Evolutionary conservation across 92 coral and sea anemone species (phyloP), one percentile per base, ranked within the genome.

Genomic region (Palythoa heliodiscus): DNA sequence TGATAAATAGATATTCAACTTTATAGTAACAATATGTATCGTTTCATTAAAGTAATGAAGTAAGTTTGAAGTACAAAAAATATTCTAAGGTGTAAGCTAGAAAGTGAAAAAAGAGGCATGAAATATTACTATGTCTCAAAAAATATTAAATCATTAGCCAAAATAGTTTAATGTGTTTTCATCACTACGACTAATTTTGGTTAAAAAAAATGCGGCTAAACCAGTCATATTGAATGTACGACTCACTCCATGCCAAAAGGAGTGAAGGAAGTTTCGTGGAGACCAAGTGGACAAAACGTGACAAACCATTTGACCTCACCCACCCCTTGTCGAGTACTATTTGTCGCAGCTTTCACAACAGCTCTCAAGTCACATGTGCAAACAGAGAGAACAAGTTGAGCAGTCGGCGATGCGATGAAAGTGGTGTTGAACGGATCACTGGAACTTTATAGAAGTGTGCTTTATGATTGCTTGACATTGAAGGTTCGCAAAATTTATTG

Each of bases 291-390:
- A 11, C 40, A 17, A 69, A n/a, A 54, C 64, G 67, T 53, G 47
- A 53, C 57, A 10, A 73, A 52, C 20, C 12, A 48, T 9, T 73
- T 52, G 39, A 76, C 48, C 81, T 43, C 10, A 67, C 84, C 84
- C 74, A 24, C 43, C 84, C 84, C 84, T 29, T 0, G 60, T 80
- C 16, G 55, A 80, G 52, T 80, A 15, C 24, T 24, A 22, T 80
- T 79, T 80, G 84, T 80, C 84, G 29, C 81, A 54, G 47, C 66
- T 35, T 54, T 66, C 52, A 29, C 20, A 11, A 24, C 73, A 69
- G 39, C 25, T 25, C 19, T 40, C 39, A 24, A 39, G 84, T 80
- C 84, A 80, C 84, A 80, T 80, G 84, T 80, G 74, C 84, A 80
- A 80, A 80, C 73, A 80, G 14, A 13, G 4, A 9, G n/a, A 23